phyloP scores from a whole-genome alignment of 2,113 vertebrate species.

The Myiagra hebetior region DNA sequence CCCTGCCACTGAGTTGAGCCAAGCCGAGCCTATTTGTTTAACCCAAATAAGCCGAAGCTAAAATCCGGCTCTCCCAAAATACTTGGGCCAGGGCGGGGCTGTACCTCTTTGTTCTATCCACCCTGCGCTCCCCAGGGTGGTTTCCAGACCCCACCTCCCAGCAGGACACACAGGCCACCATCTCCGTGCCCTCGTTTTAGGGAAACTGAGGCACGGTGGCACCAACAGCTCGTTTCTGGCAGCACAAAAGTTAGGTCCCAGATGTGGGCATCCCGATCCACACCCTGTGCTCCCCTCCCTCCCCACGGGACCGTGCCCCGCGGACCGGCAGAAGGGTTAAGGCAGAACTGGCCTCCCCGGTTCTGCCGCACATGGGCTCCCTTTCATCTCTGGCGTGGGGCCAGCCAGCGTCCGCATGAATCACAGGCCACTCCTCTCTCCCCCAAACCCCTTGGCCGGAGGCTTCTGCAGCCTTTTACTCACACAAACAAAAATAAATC shows the following conservation, averaged over 20 bases:
- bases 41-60: neutral
- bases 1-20: neutral
- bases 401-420: slow-evolving; percentile 70
- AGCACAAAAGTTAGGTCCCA: neutral
- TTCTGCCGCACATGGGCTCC: slow-evolving; percentile 64
- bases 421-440: slow-evolving; percentile 67
- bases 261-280: fast-evolving
- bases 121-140: fast-evolving
- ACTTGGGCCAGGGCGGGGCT: neutral
- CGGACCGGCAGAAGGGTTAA: slow-evolving; percentile 13
- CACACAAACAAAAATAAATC: slow-evolving; percentile 83
- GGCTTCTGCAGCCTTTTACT: slow-evolving; percentile 79
- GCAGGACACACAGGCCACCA: neutral
- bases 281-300: neutral
- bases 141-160: neutral
- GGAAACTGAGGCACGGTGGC: neutral
- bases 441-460: slow-evolving; percentile 61
- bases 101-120: fast-evolving
- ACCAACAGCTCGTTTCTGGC: fast-evolving
- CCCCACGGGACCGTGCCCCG: neutral
- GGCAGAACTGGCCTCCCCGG: slow-evolving; percentile 36
- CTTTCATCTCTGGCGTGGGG: slow-evolving; percentile 55
- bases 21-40: neutral
- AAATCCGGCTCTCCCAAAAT: fast-evolving
- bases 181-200: neutral